phyloP scores from a whole-genome alignment of 2,888 invertebrate genomes.

The Falcaria lacertinaria region DNA sequence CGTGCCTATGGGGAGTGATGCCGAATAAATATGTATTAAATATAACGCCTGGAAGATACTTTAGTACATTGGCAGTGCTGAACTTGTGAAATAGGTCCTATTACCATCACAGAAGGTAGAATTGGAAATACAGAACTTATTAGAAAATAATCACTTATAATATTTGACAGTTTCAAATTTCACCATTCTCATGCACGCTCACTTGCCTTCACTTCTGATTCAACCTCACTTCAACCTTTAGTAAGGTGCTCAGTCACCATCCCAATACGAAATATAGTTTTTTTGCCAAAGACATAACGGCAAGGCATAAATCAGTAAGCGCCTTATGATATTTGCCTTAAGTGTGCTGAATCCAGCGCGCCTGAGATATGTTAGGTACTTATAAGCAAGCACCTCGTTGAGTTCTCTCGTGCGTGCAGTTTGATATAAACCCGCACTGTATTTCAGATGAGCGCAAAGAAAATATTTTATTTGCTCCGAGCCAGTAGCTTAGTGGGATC shows the following conservation, averaged over 20 bases:
- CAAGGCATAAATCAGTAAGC: background rate
- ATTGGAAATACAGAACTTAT: too few species aligned
- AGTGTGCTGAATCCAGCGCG: slow-evolving; percentile 37
- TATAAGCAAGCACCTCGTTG: slow-evolving; percentile 35
- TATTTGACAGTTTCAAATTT: too few species aligned
- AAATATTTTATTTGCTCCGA: slow-evolving; percentile 62
- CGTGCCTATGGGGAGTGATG: slow-evolving; percentile 44
- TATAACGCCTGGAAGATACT: slow-evolving; percentile 43
- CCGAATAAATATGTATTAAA: slow-evolving; percentile 71
- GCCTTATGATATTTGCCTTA: slow-evolving; percentile 8
- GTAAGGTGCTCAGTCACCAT: too few species aligned
- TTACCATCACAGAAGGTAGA: too few species aligned
- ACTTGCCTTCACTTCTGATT: too few species aligned
- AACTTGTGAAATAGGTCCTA: too few species aligned
- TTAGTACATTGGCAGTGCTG: too few species aligned
- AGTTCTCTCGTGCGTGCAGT: slow-evolving; percentile 45
- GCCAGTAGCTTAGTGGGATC: slow-evolving; percentile 53
- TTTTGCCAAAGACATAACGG: background rate
- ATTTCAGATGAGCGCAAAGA: slow-evolving; percentile 43
- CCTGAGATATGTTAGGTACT: slow-evolving; percentile 37
- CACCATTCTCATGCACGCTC: too few species aligned
- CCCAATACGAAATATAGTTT: background rate
- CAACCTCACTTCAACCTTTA: slow-evolving; percentile 1
- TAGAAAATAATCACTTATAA: too few species aligned
- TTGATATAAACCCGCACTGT: slow-evolving; percentile 40